These are phyloP conservation scores for Pseudochirops corinnae DNA, from an alignment of 2,797 vertebrate species.

Conservation along the genomic window DNA sequence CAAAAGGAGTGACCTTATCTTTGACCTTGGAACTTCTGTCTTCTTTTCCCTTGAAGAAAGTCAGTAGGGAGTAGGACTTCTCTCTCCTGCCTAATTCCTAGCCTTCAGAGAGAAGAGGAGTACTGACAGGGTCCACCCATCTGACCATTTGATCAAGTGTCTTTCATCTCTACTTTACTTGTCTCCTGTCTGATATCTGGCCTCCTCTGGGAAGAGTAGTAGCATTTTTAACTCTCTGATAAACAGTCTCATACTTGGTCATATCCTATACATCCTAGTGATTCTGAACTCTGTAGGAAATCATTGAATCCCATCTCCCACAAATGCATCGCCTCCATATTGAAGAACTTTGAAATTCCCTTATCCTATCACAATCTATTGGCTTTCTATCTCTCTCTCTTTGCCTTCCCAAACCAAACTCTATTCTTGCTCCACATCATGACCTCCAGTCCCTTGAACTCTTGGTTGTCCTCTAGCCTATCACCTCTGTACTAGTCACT, in stretches of 20 bases:
- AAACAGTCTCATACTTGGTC: not conserved
- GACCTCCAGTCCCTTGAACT: not conserved
- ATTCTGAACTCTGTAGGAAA: not conserved
- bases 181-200: not conserved
- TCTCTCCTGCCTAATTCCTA: not conserved
- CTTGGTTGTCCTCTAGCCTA: not conserved
- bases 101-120: not conserved
- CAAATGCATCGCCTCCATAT: not conserved
- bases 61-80: not conserved
- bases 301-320: not conserved
- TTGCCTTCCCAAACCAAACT: not conserved
- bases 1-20: not conserved
- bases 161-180: not conserved
- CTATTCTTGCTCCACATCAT: not conserved
- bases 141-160: not conserved
- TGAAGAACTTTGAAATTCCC: not conserved
- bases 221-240: not conserved
- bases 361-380: not conserved
- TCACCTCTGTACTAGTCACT: too few species aligned
- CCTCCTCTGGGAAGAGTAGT: not conserved
- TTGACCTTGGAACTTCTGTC: not conserved
- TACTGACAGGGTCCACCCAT: not conserved
- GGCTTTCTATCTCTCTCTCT: not conserved
- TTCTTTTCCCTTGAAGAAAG: not conserved
- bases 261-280: not conserved